These are phyloP conservation scores for Poecile atricapillus DNA, from an alignment of 2,113 vertebrate species.

Conservation along the genomic window DNA sequence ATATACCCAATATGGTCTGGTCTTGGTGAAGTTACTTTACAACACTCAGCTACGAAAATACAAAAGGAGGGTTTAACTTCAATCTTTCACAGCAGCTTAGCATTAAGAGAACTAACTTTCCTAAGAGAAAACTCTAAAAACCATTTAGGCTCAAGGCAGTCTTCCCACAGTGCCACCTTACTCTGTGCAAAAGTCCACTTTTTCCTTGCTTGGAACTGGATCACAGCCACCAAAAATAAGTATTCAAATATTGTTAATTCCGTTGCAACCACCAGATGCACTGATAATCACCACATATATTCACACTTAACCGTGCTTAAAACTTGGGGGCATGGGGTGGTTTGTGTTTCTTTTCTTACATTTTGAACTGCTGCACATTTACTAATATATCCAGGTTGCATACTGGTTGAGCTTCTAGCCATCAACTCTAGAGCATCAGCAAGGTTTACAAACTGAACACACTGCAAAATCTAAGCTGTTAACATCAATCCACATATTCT, in stretches of 20 bases:
- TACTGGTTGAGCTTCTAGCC: neutral
- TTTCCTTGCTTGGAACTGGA: neutral
- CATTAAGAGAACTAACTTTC: neutral
- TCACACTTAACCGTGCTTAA: neutral
- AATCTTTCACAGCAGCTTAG: neutral
- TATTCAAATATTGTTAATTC: neutral
- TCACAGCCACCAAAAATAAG: neutral
- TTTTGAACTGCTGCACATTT: neutral
- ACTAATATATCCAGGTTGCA: neutral
- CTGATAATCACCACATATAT: neutral
- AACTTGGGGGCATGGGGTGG: rapidly evolving
- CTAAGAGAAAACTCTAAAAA: neutral
- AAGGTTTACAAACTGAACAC: neutral
- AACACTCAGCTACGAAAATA: neutral
- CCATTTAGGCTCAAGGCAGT: neutral
- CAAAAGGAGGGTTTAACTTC: neutral
- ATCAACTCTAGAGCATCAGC: neutral
- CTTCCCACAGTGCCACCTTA: too few relatives aligned
- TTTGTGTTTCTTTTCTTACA: neutral
- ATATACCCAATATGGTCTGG: neutral
- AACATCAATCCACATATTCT: neutral
- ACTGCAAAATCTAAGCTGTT: neutral
- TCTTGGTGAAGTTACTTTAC: neutral
- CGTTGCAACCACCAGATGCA: neutral
- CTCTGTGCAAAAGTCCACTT: neutral